Evolutionary conservation across 1,140 invertebrate genomes (phyloP).

Genomic region (Antheraea mylitta): DNA sequence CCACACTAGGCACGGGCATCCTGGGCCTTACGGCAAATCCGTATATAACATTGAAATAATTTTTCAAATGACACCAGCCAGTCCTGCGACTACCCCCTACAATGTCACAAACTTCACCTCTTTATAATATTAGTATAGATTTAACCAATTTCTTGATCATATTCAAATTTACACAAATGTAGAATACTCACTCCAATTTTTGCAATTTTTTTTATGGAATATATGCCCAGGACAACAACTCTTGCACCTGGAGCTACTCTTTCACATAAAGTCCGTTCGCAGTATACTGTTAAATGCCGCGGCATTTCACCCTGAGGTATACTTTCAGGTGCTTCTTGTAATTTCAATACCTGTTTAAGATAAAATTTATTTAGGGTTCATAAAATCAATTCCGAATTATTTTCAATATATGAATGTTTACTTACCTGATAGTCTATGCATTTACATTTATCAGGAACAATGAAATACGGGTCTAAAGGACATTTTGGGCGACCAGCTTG

Average conservation of each 20-base stretch:
- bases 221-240: constrained; percentile 96
- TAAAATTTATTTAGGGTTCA: constrained; percentile 4
- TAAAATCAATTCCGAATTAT: not conserved
- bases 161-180: not conserved
- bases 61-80: too few relatives aligned
- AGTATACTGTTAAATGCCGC: constrained; percentile 96
- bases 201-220: constrained; percentile 95
- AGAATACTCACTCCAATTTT: constrained; percentile 67
- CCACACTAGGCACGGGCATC: too few relatives aligned
- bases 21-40: too few relatives aligned
- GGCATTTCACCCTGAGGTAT: constrained; percentile 99
- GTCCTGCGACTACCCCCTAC: too few relatives aligned
- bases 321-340: constrained; percentile 97
- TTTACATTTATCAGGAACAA: constrained; percentile 97
- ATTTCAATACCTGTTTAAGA: constrained; percentile 85
- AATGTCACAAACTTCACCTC: too few relatives aligned
- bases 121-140: too few relatives aligned
- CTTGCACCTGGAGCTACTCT: constrained; percentile 97
- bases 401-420: not conserved
- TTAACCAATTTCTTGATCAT: not conserved
- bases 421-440: constrained; percentile 93
- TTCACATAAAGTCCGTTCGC: constrained; percentile 95
- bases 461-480: constrained; percentile 98
- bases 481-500: constrained; percentile 94
- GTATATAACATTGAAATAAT: too few relatives aligned